A percentile compares a stretch with the other conserved stretches of the same genome.
Conservation (phyloP, 2,113 vertebrate species). For the Calyptomena viridis region DNA sequence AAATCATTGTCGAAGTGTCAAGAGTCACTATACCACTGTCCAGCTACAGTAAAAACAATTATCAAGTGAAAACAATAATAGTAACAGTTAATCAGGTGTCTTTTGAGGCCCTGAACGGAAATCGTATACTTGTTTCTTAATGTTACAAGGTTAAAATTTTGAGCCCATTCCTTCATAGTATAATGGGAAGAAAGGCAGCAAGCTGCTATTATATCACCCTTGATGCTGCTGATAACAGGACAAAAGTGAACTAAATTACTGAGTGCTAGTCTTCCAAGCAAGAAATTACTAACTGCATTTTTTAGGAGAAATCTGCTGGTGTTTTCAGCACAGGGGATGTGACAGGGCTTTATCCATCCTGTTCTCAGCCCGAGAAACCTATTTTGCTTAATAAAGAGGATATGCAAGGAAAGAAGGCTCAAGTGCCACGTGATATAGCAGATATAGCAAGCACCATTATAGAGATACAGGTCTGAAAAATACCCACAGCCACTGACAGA, state of each 20-base stretch:
- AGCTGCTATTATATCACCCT: not conserved
- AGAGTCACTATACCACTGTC: not conserved
- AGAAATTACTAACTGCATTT: not conserved
- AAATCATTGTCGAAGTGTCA: accelerated
- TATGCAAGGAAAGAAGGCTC: not conserved
- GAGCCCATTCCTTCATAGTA: not conserved
- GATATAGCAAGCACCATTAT: not conserved
- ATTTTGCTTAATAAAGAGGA: not conserved
- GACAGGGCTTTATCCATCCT: not conserved
- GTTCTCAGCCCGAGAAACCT: not conserved
- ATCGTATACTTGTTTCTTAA: not conserved
- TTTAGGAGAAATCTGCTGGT: not conserved
- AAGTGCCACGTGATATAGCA: not conserved
- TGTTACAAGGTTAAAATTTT: not conserved
- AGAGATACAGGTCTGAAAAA: not conserved
- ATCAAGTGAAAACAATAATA: not conserved
- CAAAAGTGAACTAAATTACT: not conserved
- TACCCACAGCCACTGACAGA: not conserved
- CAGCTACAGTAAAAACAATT: not conserved
- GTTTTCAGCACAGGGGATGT: not conserved
- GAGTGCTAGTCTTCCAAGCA: not conserved
- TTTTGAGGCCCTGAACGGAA: not conserved
- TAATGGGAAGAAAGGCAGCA: not conserved
- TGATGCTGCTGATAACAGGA: not conserved
- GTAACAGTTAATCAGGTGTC: not conserved